phyloP scores from a whole-genome alignment of 2,797 vertebrate species.

The Chromobotia macracanthus region DNA sequence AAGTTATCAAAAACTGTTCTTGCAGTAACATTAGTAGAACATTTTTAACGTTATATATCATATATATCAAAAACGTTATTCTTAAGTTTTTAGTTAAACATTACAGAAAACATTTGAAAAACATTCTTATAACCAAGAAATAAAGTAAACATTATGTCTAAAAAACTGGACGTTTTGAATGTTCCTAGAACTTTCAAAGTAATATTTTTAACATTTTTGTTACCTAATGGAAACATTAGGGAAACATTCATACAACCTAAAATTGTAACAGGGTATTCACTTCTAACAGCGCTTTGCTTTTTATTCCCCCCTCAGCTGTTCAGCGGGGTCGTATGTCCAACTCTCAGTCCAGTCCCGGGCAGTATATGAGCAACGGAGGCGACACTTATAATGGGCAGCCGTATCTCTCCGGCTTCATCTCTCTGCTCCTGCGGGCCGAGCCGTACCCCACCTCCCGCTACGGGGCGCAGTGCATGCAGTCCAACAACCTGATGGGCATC shows the following conservation, averaged over 20 bases:
- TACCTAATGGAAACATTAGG: background rate
- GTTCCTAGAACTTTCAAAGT: too few relatives aligned
- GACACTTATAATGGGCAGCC: slow-evolving; percentile 84
- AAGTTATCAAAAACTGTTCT: too few relatives aligned
- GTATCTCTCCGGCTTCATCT: slow-evolving; percentile 86
- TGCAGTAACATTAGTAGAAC: too few relatives aligned
- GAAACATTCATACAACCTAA: too few relatives aligned
- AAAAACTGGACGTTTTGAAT: too few relatives aligned
- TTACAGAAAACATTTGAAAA: too few relatives aligned
- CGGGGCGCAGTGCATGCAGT: slow-evolving; percentile 86
- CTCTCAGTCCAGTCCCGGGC: slow-evolving; percentile 82
- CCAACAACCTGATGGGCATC: slow-evolving; percentile 87
- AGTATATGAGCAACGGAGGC: slow-evolving; percentile 80
- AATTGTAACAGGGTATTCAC: background rate
- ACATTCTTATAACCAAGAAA: too few relatives aligned
- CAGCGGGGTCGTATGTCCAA: slow-evolving; percentile 85
- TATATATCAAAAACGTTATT: too few relatives aligned
- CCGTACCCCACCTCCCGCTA: slow-evolving; percentile 87
- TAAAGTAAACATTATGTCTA: too few relatives aligned
- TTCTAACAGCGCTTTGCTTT: slow-evolving; percentile 10
- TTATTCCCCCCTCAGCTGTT: slow-evolving; percentile 73
- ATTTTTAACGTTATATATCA: too few relatives aligned
- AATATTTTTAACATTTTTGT: background rate
- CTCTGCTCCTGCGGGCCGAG: slow-evolving; percentile 84
- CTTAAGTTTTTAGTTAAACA: too few relatives aligned